A percentile compares a stretch with the other conserved stretches of the same genome.
Evolutionary conservation across 2,797 vertebrate species (phyloP).

Genomic region (Silurus lanzhouensis): DNA sequence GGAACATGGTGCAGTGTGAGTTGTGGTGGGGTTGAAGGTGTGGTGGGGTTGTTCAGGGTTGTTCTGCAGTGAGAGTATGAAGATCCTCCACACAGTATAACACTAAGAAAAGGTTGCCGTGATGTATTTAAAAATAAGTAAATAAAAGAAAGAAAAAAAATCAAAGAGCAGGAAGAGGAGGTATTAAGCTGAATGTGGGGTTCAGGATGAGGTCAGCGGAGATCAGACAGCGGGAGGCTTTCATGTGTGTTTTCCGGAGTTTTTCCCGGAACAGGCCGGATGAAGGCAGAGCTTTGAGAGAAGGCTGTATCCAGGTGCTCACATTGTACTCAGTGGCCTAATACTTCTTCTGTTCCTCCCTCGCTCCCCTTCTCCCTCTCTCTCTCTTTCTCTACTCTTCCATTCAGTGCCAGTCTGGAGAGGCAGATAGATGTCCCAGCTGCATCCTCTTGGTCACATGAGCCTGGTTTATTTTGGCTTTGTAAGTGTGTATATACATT

Average conservation of each 20-base stretch:
- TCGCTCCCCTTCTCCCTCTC: not conserved
- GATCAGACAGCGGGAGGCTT: conserved; percentile 51
- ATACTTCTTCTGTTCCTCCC: conserved; percentile 25
- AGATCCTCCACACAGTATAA: no score
- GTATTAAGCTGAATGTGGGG: conserved; percentile 41
- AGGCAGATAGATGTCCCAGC: conserved; percentile 58
- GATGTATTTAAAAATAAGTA: conserved; percentile 22
- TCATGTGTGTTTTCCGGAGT: conserved; percentile 47
- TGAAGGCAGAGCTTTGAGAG: conserved; percentile 45
- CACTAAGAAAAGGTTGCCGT: conserved; percentile 17
- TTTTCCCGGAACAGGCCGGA: conserved; percentile 50
- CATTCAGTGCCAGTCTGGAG: conserved; percentile 45
- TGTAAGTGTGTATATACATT: conserved; percentile 29
- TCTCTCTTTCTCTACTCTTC: not conserved
- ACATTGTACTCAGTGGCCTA: conserved; percentile 53
- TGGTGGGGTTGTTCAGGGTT: no score
- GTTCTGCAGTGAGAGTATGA: no score
- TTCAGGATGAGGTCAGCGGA: conserved; percentile 36
- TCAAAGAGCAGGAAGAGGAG: conserved; percentile 54
- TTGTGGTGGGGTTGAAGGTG: no score
- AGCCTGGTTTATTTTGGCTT: conserved; percentile 49
- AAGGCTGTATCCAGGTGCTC: conserved; percentile 57
- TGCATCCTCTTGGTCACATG: conserved; percentile 58
- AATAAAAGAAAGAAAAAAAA: conserved; percentile 18
- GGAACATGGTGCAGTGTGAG: no score